Conservation (phyloP, 2,113 vertebrate species). For the Embiotoca jacksoni region DNA sequence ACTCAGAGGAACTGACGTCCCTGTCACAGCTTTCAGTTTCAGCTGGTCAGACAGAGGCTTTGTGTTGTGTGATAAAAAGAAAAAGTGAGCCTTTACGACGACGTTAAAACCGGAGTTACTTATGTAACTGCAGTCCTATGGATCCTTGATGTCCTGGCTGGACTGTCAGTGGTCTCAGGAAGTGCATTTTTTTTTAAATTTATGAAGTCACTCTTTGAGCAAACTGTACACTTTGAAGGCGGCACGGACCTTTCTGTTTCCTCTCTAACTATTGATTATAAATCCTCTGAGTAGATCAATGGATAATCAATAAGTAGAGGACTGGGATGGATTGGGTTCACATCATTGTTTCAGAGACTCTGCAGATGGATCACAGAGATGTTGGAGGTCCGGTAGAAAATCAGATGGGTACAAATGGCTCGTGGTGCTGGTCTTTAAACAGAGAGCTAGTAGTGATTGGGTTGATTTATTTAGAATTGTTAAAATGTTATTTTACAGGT, state of each 20-base stretch:
- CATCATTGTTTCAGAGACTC: constrained; percentile 1
- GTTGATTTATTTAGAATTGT: constrained; percentile 5
- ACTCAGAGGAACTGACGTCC: too few species aligned
- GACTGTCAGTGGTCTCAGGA: not conserved
- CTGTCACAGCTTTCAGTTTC: too few species aligned
- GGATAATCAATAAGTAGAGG: constrained; percentile 35
- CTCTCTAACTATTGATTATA: constrained; percentile 27
- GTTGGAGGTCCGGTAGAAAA: not conserved
- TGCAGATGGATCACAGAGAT: constrained; percentile 28
- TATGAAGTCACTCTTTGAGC: too few species aligned
- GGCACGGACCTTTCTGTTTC: not conserved
- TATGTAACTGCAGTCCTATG: too few species aligned
- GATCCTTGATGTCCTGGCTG: not conserved
- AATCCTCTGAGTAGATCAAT: constrained; percentile 49
- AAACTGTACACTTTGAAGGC: not conserved
- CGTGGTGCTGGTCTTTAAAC: not conserved
- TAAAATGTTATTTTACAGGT: not conserved
- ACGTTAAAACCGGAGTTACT: too few species aligned
- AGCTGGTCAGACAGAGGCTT: too few species aligned
- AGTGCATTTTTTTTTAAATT: not conserved
- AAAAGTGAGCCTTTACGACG: too few species aligned
- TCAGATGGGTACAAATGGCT: not conserved
- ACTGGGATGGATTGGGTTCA: constrained; percentile 33
- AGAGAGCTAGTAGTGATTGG: not conserved
- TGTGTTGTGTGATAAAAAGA: too few species aligned